Evolutionary conservation across 2,797 vertebrate genomes (phyloP).

Genomic region (Bradypus variegatus): DNA sequence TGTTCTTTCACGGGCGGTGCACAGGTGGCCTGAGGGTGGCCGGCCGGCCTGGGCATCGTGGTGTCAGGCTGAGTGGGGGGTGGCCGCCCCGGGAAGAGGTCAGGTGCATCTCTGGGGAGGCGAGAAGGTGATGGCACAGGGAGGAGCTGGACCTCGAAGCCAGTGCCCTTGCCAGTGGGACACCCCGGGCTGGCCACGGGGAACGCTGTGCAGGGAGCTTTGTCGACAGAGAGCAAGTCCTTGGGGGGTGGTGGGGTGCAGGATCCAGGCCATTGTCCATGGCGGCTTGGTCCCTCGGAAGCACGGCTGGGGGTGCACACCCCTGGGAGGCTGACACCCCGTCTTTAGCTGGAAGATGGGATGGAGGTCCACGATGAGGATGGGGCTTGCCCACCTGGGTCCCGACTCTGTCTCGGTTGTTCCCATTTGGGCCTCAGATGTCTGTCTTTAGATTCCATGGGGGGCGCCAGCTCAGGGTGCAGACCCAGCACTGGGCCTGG

Average conservation of each 20-base stretch:
- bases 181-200: neutral
- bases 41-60: accelerated
- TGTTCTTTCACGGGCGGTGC: no score
- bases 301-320: accelerated
- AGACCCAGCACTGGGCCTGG: neutral
- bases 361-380: neutral
- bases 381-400: neutral
- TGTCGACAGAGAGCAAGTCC: no score
- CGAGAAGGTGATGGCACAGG: no score
- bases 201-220: neutral
- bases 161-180: neutral
- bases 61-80: neutral
- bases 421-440: accelerated
- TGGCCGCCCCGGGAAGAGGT: neutral
- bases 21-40: neutral
- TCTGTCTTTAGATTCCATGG: no score
- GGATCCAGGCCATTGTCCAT: neutral
- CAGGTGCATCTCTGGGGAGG: no score
- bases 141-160: no score
- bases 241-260: no score
- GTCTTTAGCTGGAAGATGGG: neutral
- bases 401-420: no score
- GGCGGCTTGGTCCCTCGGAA: no score
- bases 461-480: neutral
- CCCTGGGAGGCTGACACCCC: accelerated